Evolutionary conservation across 2,113 vertebrate species (phyloP), one percentile per base, ranked within the genome.

Genomic region (Bufo gargarizans): DNA sequence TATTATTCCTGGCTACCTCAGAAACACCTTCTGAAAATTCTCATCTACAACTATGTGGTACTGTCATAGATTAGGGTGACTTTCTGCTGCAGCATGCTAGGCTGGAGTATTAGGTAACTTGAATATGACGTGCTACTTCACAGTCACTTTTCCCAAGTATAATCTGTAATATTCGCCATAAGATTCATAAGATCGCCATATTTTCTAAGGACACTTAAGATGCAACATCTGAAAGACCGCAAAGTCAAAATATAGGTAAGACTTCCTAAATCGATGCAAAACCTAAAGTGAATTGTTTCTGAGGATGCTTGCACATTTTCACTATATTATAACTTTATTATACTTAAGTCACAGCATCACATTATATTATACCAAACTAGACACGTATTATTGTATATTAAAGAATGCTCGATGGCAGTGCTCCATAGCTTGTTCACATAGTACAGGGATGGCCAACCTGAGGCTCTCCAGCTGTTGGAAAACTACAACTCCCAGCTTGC

Each of bases 1-100:
- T 33, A 87, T 91, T 92, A 74, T 92, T 95, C 93, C 87, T 77
- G 94, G 96, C 94, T 97, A 96, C 96, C 95, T 97, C 96, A 92
- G 94, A 90, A 91, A 90, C 90, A 91, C 90, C 90, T 92, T 59
- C 69, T 10, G 47, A 84, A 83, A 89, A 79, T 88, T 89, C 90
- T 90, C 86, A 89, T 17, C n/a, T 22, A 13, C 10, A 20, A 43
- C 9, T 13, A 4, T 61, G n/a, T 53, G 8, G 20, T 69, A 53
- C 61, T 22, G 20, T 55, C 12, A 83, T 20, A 50, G 13, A 8
- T 43, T 2, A 8, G 1, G 3, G 4, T 13, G 59, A 49, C 19
- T 43, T 61, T 47, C 45, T 55, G 59, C 43, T 17, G 59, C 59
- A 3, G 59, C 59, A 17, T 16, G 2, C 9, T 12, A 59, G 56